Evolutionary conservation across 2,113 vertebrate species (phyloP).

Genomic region (Tapirus terrestris): DNA sequence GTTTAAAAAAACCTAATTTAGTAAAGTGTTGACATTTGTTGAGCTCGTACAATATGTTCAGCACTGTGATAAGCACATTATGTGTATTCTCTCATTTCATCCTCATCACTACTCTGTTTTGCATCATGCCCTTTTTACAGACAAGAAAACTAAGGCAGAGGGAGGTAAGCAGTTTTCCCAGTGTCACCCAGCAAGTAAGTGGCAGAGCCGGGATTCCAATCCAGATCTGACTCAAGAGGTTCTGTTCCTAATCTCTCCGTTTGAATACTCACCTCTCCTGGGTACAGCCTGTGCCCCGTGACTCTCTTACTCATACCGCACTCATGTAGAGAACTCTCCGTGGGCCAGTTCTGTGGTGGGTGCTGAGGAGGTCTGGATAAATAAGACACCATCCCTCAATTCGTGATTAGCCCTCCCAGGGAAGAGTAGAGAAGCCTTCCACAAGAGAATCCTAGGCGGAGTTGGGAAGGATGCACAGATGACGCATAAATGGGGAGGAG

Average conservation of each 20-base stretch:
- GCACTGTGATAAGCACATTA: neutral
- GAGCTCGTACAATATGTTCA: neutral
- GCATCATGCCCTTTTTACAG: neutral
- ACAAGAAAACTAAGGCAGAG: neutral
- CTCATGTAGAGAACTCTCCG: neutral
- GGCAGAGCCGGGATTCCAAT: constrained; percentile 17
- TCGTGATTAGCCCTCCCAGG: neutral
- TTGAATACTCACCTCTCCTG: neutral
- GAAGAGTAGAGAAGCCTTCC: neutral
- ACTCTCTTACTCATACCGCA: neutral
- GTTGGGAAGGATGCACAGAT: neutral
- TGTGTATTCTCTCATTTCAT: neutral
- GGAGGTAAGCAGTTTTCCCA: neutral
- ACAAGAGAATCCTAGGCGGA: neutral
- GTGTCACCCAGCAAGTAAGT: neutral
- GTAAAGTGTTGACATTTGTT: neutral
- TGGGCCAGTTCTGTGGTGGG: neutral
- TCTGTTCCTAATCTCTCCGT: neutral
- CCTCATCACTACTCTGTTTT: neutral
- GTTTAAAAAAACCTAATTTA: neutral
- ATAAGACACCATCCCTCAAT: neutral
- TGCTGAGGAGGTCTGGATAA: neutral
- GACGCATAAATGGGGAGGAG: neutral
- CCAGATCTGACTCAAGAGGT: neutral
- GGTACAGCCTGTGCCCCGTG: neutral